These are phyloP conservation scores for Pseudochirops cupreus DNA, from an alignment of 2,797 vertebrate species.

Conservation along the genomic window DNA sequence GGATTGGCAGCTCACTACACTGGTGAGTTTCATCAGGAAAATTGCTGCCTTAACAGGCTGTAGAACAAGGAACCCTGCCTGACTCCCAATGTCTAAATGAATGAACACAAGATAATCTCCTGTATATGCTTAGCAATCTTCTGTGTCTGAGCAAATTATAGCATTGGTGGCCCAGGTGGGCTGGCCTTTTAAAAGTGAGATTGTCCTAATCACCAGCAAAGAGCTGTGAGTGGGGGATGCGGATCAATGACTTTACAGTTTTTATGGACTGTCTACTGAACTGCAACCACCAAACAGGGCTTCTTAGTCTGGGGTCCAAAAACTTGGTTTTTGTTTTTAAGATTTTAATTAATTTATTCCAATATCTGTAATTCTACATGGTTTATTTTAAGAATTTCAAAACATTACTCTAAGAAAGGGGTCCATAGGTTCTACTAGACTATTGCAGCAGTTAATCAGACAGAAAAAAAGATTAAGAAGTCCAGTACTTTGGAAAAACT, in stretches of 20 bases:
- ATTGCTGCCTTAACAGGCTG: neutral
- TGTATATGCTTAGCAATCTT: neutral
- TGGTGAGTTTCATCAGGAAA: conserved; percentile 1
- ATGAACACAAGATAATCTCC: neutral
- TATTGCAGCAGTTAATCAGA: neutral
- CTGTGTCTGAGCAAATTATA: neutral
- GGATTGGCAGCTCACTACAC: neutral
- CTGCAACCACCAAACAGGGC: neutral
- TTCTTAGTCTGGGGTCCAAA: neutral
- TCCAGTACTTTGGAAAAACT: neutral
- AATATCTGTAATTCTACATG: neutral
- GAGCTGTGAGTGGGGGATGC: neutral
- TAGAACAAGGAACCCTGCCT: neutral
- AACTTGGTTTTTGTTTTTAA: neutral
- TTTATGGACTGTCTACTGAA: neutral
- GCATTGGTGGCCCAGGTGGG: neutral
- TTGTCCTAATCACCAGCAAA: neutral
- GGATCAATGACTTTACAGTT: neutral
- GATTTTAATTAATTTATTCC: neutral
- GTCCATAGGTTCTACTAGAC: neutral
- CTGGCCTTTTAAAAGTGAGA: neutral
- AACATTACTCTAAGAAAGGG: neutral
- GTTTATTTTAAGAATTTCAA: neutral
- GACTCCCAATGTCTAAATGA: neutral
- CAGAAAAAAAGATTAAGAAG: neutral